A percentile compares a stretch with the other conserved stretches of the same genome.
phyloP scores from a whole-genome alignment of 2,888 invertebrate species.

The Scotopteryx bipunctaria region DNA sequence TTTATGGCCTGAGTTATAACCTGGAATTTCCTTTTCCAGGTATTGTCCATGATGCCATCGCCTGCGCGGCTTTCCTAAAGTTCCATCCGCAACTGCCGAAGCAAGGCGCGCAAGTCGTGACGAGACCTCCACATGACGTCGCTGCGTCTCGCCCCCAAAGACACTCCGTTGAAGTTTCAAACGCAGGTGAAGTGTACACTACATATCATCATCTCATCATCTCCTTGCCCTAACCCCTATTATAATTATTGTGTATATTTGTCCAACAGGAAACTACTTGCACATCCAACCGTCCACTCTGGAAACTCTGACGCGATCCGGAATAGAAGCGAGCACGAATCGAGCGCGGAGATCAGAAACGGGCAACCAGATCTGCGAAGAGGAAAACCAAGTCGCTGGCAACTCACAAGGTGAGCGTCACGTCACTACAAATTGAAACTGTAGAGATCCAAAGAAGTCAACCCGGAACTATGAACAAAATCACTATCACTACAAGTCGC shows the following conservation, averaged over 20 bases:
- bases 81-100: slow-evolving; percentile 95
- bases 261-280: slow-evolving; percentile 84
- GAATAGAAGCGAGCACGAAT: slow-evolving; percentile 90
- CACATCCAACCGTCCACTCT: slow-evolving; percentile 91
- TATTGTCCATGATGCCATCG: slow-evolving; percentile 98
- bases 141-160: slow-evolving; percentile 80
- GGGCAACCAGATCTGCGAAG: slow-evolving; percentile 78
- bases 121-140: slow-evolving; percentile 69
- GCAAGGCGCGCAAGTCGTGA: slow-evolving; percentile 88
- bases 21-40: slow-evolving; percentile 72
- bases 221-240: too few relatives aligned
- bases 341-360: slow-evolving; percentile 79
- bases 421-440: too few relatives aligned
- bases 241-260: too few relatives aligned
- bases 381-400: slow-evolving; percentile 51
- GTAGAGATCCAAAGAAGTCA: too few relatives aligned
- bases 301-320: slow-evolving; percentile 90
- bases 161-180: slow-evolving; percentile 94
- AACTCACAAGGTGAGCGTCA: slow-evolving; percentile 35
- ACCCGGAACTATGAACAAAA: too few relatives aligned
- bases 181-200: slow-evolving; percentile 78
- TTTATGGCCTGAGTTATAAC: too few relatives aligned
- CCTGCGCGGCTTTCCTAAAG: slow-evolving; percentile 97
- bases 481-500: too few relatives aligned
- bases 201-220: too few relatives aligned